A percentile compares a stretch with the other conserved stretches of the same genome.
phyloP scores from a whole-genome alignment of 2,888 invertebrate species.

The Elmis aenea region DNA sequence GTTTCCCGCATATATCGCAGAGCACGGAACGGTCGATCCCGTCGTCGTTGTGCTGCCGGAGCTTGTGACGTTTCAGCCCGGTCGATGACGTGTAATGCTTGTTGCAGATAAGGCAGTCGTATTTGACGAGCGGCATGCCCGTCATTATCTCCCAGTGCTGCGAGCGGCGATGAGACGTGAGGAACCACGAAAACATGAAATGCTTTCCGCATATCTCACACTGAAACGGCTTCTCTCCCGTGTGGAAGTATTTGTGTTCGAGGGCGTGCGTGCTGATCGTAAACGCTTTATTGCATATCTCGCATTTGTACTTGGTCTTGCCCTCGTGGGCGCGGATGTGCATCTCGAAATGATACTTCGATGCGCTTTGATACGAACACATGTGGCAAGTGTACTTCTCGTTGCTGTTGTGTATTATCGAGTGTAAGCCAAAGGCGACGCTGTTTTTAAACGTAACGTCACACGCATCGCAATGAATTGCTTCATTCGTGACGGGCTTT shows the following conservation, averaged over 20 bases:
- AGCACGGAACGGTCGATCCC: constrained; percentile 40
- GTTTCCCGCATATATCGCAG: constrained; percentile 56
- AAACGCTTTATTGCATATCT: constrained; percentile 51
- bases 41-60: constrained; percentile 38
- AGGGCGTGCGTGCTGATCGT: constrained; percentile 47
- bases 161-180: neutral
- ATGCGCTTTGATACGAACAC: constrained; percentile 38
- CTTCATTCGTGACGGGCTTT: constrained; percentile 6
- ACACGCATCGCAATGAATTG: constrained; percentile 20
- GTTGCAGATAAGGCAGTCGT: constrained; percentile 49
- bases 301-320: constrained; percentile 51
- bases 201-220: constrained; percentile 5
- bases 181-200: neutral
- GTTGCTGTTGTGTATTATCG: constrained; percentile 34
- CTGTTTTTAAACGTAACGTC: constrained; percentile 20
- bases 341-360: constrained; percentile 36
- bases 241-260: constrained; percentile 5
- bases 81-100: constrained; percentile 42
- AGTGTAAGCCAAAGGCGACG: constrained; percentile 34
- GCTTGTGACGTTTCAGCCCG: constrained; percentile 44
- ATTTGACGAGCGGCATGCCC: constrained; percentile 37
- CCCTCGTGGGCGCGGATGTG: constrained; percentile 40
- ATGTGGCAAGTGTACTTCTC: constrained; percentile 36
- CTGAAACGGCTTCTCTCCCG: constrained; percentile 3
- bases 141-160: constrained; percentile 48